phyloP scores from a whole-genome alignment of 2,888 invertebrate genomes.

The Priocnemis perturbator region DNA sequence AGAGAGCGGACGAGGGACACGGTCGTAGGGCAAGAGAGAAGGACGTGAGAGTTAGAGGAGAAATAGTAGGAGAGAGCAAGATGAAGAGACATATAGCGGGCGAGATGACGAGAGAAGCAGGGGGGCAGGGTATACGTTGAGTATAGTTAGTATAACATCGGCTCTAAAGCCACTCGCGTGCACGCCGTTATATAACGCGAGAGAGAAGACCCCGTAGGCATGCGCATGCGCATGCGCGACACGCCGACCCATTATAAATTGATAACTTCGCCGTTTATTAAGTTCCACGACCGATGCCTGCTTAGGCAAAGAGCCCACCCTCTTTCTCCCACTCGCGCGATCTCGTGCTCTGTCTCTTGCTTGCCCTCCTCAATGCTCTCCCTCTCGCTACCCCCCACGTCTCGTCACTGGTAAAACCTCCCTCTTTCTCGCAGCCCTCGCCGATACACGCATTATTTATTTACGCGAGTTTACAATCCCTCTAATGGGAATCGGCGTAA shows the following conservation, averaged over 20 bases:
- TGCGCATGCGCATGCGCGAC: slow-evolving; percentile 56
- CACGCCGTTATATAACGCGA: slow-evolving; percentile 49
- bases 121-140: slow-evolving; percentile 10
- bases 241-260: slow-evolving; percentile 70
- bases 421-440: slow-evolving; percentile 4
- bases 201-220: slow-evolving; percentile 45
- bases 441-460: slow-evolving; percentile 73
- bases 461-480: slow-evolving; percentile 74
- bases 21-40: slow-evolving; percentile 15
- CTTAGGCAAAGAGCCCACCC: slow-evolving; percentile 69
- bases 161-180: slow-evolving; percentile 55
- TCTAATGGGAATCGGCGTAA: slow-evolving; percentile 71
- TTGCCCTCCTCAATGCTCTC: background rate
- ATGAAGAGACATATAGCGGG: slow-evolving; percentile 26
- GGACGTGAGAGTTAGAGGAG: slow-evolving; percentile 28
- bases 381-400: slow-evolving; percentile 9
- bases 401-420: background rate
- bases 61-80: slow-evolving; percentile 29
- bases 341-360: slow-evolving; percentile 5
- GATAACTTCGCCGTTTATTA: slow-evolving; percentile 73
- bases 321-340: slow-evolving; percentile 13
- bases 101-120: slow-evolving; percentile 1
- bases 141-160: slow-evolving; percentile 42
- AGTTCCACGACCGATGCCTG: slow-evolving; percentile 73
- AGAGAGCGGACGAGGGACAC: slow-evolving; percentile 42